Evolutionary conservation across 2,113 vertebrate genomes (phyloP).

Genomic region (Thunnus thynnus): DNA sequence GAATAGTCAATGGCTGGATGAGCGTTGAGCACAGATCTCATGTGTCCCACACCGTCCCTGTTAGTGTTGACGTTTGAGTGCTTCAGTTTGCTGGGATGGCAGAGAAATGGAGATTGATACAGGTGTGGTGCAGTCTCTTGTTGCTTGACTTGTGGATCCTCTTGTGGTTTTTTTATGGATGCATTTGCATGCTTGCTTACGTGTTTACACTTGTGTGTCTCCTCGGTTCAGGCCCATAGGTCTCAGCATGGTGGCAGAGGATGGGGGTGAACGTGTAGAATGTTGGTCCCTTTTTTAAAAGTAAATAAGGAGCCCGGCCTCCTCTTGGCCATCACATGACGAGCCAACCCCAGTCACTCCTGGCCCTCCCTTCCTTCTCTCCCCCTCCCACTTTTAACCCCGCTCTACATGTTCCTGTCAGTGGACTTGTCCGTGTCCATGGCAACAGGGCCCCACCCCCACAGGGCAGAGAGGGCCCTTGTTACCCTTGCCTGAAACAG

Average conservation of each 20-base stretch:
- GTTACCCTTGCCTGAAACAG: conserved; percentile 79
- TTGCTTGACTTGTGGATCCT: conserved; percentile 1
- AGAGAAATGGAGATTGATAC: conserved; percentile 16
- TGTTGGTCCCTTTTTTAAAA: conserved; percentile 67
- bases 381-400: conserved; percentile 77
- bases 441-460: conserved; percentile 83
- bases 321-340: conserved; percentile 78
- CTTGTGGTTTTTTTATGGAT: background rate
- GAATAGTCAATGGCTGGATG: conserved; percentile 54
- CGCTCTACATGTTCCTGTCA: conserved; percentile 78
- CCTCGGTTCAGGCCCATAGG: conserved; percentile 14
- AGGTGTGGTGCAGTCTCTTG: conserved; percentile 28
- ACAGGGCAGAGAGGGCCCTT: conserved; percentile 80
- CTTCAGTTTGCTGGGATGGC: background rate
- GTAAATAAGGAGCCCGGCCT: conserved; percentile 75
- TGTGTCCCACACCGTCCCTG: conserved; percentile 32
- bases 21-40: conserved; percentile 24
- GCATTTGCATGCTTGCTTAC: background rate
- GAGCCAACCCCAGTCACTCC: conserved; percentile 67
- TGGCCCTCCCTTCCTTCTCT: conserved; percentile 47
- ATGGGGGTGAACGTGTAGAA: conserved; percentile 35
- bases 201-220: conserved; percentile 7
- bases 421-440: conserved; percentile 84
- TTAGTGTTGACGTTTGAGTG: conserved; percentile 4
- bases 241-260: conserved; percentile 12